Evolutionary conservation across 2,797 vertebrate genomes (phyloP).

Genomic region (Bryconaethiops microstoma): DNA sequence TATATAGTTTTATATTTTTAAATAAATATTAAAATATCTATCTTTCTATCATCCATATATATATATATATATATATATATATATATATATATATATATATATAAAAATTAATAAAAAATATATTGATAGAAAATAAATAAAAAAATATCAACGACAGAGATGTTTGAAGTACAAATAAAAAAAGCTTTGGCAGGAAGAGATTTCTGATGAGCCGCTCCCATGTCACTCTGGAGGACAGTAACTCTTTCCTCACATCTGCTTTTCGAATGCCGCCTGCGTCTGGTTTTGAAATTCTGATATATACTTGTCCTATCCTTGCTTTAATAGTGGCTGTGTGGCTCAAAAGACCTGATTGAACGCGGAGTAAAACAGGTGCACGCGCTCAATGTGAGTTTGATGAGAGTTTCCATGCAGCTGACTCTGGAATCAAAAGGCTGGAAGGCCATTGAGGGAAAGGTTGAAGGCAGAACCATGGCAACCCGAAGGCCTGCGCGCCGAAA

Average conservation of each 20-base stretch:
- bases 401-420: conserved; percentile 25
- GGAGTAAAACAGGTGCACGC: conserved; percentile 1
- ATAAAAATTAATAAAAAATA: not conserved
- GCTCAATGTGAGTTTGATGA: conserved; percentile 4
- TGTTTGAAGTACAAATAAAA: not conserved
- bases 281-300: conserved; percentile 36
- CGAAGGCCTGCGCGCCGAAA: conserved; percentile 59
- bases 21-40: not conserved
- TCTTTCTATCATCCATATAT: too few relatives aligned
- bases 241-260: conserved; percentile 27
- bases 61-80: too few relatives aligned
- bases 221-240: not conserved
- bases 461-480: conserved; percentile 69
- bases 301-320: not conserved
- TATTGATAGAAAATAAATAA: not conserved
- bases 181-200: not conserved
- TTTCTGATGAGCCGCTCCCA: not conserved
- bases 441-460: conserved; percentile 50
- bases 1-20: not conserved
- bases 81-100: too few relatives aligned
- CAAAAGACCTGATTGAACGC: conserved; percentile 16
- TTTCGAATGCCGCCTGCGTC: not conserved
- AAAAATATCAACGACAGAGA: not conserved
- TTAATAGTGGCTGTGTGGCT: not conserved
- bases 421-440: conserved; percentile 45